A percentile compares a stretch with the other conserved stretches of the same genome.
Conservation (phyloP, 2,113 vertebrate species). For the Podilymbus podiceps region DNA sequence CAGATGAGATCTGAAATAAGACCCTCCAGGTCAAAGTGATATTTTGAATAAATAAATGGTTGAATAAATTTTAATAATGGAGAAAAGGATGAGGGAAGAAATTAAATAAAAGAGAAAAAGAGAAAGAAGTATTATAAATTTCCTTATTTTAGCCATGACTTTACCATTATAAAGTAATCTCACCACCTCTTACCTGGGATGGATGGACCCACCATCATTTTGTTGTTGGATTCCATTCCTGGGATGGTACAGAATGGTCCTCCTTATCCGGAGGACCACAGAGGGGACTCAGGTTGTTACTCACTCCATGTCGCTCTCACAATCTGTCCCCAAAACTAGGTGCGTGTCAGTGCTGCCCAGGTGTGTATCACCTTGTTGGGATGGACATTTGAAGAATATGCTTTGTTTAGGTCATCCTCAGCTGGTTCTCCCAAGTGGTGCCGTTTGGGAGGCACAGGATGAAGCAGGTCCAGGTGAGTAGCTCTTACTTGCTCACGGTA, state of each 20-base stretch:
- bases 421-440: not conserved
- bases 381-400: not conserved
- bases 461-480: not conserved
- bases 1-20: not conserved
- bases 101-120: not conserved
- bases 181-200: not conserved
- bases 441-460: accelerated
- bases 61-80: not conserved
- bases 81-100: not conserved
- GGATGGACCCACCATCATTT: not conserved
- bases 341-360: not conserved
- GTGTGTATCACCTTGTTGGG: not conserved
- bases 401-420: not conserved
- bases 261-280: not conserved
- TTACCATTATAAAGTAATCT: not conserved
- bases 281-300: not conserved
- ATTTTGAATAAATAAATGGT: not conserved
- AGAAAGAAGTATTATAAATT: not conserved
- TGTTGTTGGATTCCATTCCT: not conserved
- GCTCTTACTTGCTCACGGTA: not conserved
- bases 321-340: not conserved
- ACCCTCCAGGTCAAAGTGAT: not conserved
- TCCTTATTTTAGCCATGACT: not conserved
- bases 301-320: not conserved
- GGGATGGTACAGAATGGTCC: not conserved